These are phyloP conservation scores for Neodiprion pinetum DNA, from an alignment of 1,140 invertebrate species.

Conservation along the genomic window DNA sequence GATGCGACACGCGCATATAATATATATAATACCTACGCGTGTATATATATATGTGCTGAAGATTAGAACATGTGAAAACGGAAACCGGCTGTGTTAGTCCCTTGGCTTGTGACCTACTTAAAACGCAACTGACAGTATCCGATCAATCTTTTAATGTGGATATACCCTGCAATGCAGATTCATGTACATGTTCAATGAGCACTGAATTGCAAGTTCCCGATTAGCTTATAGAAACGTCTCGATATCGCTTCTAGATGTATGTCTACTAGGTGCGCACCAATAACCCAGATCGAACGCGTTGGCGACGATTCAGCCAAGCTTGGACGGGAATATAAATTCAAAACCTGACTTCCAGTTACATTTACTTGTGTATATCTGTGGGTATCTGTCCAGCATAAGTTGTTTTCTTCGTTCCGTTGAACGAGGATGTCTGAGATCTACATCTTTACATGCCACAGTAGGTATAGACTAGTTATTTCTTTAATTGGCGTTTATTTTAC, in stretches of 20 bases:
- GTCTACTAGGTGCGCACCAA: background rate
- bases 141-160: background rate
- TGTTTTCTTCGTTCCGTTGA: background rate
- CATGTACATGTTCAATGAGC: background rate
- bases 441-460: conserved; percentile 1
- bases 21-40: too few species aligned
- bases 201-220: background rate
- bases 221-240: background rate
- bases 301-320: background rate
- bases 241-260: background rate
- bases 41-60: background rate
- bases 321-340: background rate
- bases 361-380: background rate
- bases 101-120: background rate
- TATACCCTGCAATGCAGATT: background rate
- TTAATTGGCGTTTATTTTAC: background rate
- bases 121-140: background rate
- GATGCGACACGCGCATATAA: too few species aligned
- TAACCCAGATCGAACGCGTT: background rate
- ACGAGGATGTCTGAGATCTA: too few species aligned
- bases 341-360: background rate
- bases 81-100: background rate
- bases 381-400: background rate
- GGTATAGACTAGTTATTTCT: background rate
- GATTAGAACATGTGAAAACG: background rate